A percentile compares a stretch with the other conserved stretches of the same genome.
Evolutionary conservation across 2,888 invertebrate genomes (phyloP).

Genomic region (Schrankia costaestrigalis): DNA sequence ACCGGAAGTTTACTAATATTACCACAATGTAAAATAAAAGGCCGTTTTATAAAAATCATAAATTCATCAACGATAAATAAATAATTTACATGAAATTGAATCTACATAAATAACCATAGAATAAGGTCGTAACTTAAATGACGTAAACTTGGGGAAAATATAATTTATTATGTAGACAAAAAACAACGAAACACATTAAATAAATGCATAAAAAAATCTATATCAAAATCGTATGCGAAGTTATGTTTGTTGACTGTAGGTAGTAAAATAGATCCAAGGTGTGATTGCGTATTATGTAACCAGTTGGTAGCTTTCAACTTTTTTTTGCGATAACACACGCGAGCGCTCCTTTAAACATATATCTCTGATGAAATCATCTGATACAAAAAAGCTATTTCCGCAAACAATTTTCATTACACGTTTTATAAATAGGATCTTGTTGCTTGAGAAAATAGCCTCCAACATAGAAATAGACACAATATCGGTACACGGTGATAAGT

Average conservation of each 20-base stretch:
- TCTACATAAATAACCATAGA: slow-evolving; percentile 2
- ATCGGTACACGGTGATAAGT: slow-evolving; percentile 16
- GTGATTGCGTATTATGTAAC: slow-evolving; percentile 1
- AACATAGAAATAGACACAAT: slow-evolving; percentile 16
- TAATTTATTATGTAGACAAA: no score
- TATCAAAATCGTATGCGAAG: no score
- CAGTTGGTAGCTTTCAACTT: slow-evolving; percentile 1
- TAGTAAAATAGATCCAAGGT: neutral
- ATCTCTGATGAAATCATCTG: no score
- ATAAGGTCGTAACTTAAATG: slow-evolving; percentile 3
- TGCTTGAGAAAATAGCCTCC: neutral
- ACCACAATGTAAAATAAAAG: slow-evolving; percentile 24
- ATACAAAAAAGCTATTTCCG: slow-evolving; percentile 1
- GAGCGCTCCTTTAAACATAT: no score
- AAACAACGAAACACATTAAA: no score
- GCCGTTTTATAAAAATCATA: slow-evolving; percentile 19
- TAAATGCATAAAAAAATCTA: no score
- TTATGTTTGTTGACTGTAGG: no score
- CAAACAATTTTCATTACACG: neutral
- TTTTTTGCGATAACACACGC: neutral
- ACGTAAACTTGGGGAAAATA: neutral
- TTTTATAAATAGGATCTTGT: slow-evolving; percentile 3
- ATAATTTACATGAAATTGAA: slow-evolving; percentile 19
- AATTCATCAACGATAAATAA: slow-evolving; percentile 11
- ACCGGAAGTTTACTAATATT: slow-evolving; percentile 23